Percentiles rank a stretch among this genome's conserved stretches.
phyloP scores from a whole-genome alignment of 2,888 invertebrate species.

The Eretmocerus hayati region DNA sequence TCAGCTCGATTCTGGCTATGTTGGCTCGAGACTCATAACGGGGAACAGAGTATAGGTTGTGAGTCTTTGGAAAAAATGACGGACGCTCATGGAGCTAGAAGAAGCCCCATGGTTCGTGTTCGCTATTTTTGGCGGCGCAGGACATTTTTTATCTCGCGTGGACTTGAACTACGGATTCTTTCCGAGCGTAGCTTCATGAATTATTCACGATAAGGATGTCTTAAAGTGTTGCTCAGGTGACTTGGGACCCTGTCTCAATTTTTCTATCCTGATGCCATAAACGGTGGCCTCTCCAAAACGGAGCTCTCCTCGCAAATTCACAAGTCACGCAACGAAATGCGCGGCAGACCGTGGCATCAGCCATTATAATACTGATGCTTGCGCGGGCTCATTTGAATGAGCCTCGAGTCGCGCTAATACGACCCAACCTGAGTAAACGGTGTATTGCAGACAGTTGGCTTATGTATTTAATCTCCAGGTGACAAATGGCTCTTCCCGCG shows the following conservation, averaged over 20 bases:
- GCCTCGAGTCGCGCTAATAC: neutral
- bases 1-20: too few species aligned
- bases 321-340: neutral
- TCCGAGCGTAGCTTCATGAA: constrained; percentile 17
- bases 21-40: too few species aligned
- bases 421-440: neutral
- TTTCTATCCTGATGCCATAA: too few species aligned
- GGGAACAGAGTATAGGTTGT: too few species aligned
- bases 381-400: neutral
- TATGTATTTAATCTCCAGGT: constrained; percentile 42
- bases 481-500: constrained; percentile 35
- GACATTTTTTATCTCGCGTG: constrained; percentile 12
- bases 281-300: too few species aligned
- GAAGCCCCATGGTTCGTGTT: too few species aligned
- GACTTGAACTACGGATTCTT: constrained; percentile 3
- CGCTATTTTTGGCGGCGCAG: too few species aligned
- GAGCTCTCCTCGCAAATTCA: too few species aligned
- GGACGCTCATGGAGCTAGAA: too few species aligned
- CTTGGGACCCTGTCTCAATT: too few species aligned
- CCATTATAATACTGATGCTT: neutral
- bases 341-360: neutral
- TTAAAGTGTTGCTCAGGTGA: constrained; percentile 20
- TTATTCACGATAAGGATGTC: constrained; percentile 23
- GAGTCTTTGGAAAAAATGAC: too few species aligned
- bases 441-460: constrained; percentile 33